Evolutionary conservation across 2,888 invertebrate species (phyloP), one percentile per base, ranked within the genome.

Genomic region (Catonia carolina): DNA sequence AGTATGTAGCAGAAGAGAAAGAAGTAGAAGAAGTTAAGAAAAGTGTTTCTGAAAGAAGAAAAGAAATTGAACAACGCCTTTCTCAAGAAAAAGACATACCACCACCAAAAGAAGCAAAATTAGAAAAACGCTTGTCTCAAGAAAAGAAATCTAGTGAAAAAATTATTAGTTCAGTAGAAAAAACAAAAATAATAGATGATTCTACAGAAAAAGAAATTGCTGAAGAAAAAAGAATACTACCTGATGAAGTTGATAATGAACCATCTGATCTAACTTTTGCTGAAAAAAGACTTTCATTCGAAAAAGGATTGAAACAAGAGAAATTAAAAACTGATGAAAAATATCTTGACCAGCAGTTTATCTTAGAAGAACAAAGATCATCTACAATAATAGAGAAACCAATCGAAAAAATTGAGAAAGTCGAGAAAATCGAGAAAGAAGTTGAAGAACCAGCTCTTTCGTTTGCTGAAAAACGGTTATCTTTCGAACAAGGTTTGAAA

Each of bases 1-100:
- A 89, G 70, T 88, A 88, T 69, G 85, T 85, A 0, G 87, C 86
- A 1, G 88, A 89, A 73, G 88, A 88, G 66, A 88, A 89, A 69
- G 81, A 80, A 58, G 75, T 84, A 3, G 77, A 83, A 1, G 78
- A 79, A 62, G 74, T 62, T 10, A 85, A 85, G 65, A 81, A 82
- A 61, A 84, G 84, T 50, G 86, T 87, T 27, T 84, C 84, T n/a
- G 87, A 87, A 69, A 75, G 86, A 63, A 82, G 86, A 61, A 82
- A 84, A 67, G 83, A 85, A 74, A 86, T 87, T 50, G 84, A 85
- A 14, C 83, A 85, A 69, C 81, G 86, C 53, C 71, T 86, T 27
- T 85, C 84, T 35, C 84, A 84, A 27, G 60, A 55, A 1, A 65
- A 65, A 59, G 54, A 48, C 55, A 51, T 60, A 8, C 60, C 60